phyloP scores from a whole-genome alignment of 2,888 invertebrate species.

The Carpatolechia fugitivella region DNA sequence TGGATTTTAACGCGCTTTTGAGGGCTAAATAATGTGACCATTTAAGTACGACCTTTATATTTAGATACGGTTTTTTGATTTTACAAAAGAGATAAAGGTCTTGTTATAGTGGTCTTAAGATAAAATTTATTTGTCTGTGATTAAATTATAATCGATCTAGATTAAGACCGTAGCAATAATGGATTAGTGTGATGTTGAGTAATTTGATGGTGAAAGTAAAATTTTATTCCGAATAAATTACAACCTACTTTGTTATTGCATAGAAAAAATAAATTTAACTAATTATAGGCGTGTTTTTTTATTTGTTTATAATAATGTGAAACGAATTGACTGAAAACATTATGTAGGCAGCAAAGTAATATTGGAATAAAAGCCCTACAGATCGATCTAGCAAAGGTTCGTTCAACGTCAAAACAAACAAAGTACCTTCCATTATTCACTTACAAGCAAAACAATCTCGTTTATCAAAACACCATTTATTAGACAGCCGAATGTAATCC shows the following conservation, averaged over 20 bases:
- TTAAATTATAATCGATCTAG: conserved; percentile 70
- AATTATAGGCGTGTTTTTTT: too few relatives aligned
- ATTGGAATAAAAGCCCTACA: conserved; percentile 6
- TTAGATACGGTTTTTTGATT: conserved; percentile 10
- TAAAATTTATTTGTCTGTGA: conserved; percentile 68
- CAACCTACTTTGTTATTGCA: too few relatives aligned
- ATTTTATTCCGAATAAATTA: too few relatives aligned
- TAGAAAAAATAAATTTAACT: too few relatives aligned
- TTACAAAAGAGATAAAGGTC: conserved; percentile 29
- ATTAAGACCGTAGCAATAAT: conserved; percentile 47
- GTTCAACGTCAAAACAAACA: neutral
- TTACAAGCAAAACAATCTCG: conserved; percentile 32
- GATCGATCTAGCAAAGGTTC: neutral
- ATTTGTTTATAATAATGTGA: too few relatives aligned
- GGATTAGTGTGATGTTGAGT: conserved; percentile 39
- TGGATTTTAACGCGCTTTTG: conserved; percentile 71
- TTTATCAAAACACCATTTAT: conserved; percentile 47
- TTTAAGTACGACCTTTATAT: conserved; percentile 30
- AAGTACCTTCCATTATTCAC: conserved; percentile 1
- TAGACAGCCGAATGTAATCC: conserved; percentile 31
- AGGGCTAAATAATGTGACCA: conserved; percentile 63
- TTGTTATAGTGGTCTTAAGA: conserved; percentile 30
- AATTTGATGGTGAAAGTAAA: conserved; percentile 31
- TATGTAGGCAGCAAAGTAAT: neutral
- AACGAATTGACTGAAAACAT: too few relatives aligned